phyloP scores from a whole-genome alignment of 1,140 invertebrate species.

The Lepidurus packardi region DNA sequence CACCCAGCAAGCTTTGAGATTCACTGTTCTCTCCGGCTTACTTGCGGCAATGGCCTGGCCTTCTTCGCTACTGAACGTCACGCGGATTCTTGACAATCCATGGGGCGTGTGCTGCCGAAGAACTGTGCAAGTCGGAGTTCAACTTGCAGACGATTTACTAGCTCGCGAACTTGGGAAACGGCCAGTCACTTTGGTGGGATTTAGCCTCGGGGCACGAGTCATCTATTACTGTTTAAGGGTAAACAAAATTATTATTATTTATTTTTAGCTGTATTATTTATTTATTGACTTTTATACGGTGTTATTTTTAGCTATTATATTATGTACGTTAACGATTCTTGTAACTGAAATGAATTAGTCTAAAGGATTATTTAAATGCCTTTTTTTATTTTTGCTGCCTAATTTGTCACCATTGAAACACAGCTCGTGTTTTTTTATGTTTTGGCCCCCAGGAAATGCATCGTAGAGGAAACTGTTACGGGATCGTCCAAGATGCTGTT shows the following conservation, averaged over 20 bases:
- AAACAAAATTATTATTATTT: conserved; percentile 29
- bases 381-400: background rate
- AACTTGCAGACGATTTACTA: conserved; percentile 61
- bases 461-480: conserved; percentile 51
- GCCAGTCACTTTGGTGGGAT: conserved; percentile 66
- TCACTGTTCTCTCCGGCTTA: conserved; percentile 60
- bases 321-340: background rate
- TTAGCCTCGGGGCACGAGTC: conserved; percentile 60
- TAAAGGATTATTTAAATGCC: conserved; percentile 20
- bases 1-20: conserved; percentile 66
- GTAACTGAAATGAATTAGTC: too few relatives aligned
- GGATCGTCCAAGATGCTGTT: conserved; percentile 65
- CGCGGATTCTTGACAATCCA: conserved; percentile 65
- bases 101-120: conserved; percentile 66
- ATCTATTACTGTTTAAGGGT: conserved; percentile 62
- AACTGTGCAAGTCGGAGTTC: conserved; percentile 48
- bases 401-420: background rate
- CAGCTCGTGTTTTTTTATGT: conserved; percentile 32
- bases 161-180: conserved; percentile 60
- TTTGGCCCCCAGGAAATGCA: conserved; percentile 49
- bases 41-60: conserved; percentile 53
- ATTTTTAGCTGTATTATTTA: too few relatives aligned
- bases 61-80: conserved; percentile 55
- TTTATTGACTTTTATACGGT: background rate
- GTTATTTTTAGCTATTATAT: background rate